Evolutionary conservation across 2,113 vertebrate species (phyloP), one percentile per base, ranked within the genome.

Genomic region (Argyrosomus japonicus): DNA sequence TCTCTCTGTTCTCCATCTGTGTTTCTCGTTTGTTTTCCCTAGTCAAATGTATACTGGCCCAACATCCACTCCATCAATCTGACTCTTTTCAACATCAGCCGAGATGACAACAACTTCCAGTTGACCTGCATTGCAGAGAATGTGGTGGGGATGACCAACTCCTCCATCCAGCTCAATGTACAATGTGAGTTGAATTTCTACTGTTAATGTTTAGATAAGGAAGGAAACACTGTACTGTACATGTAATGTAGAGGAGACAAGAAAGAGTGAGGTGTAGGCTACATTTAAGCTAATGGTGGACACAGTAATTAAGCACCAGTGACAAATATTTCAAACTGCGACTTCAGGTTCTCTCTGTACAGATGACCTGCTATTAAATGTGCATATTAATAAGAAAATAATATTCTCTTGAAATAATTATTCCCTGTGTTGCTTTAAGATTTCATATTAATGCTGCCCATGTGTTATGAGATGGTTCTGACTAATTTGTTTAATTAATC

Each of bases 41-140:
- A 99, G 98, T 98, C 97, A 4, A 98, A 97, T 27, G 96, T 98
- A 65, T 98, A 99, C 90, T 97, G 96, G 97, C 97, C 97, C 56
- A 98, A 98, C 1, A 97, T 98, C 75, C 98, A 99, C 36, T 97
- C 98, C 83, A 98, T 99, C 94, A 99, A 98, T 92, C 86, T 99
- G 92, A 98, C 97, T 0, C 95, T 99, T 57, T 96, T 97, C 88
- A 99, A 99, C 1, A 96, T 98, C 91, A 98, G 97, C 62, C 96
- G 97, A 0, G 97, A 98, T 53, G 98, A 99, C 95, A 99, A 99
- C 0, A 96, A 96, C 68, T 99, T 97, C 87, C 94, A 96, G 84
- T 95, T 99, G 61, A 97, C 96, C 19, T 99, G 98, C 91, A 99
- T 99, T 13, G 97, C 98, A 0, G 98, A 99, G 94, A 99, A 99